Base-by-base conservation (phyloP, 2,113 vertebrate species). In the Campylomormyrus tamandua region DNA sequence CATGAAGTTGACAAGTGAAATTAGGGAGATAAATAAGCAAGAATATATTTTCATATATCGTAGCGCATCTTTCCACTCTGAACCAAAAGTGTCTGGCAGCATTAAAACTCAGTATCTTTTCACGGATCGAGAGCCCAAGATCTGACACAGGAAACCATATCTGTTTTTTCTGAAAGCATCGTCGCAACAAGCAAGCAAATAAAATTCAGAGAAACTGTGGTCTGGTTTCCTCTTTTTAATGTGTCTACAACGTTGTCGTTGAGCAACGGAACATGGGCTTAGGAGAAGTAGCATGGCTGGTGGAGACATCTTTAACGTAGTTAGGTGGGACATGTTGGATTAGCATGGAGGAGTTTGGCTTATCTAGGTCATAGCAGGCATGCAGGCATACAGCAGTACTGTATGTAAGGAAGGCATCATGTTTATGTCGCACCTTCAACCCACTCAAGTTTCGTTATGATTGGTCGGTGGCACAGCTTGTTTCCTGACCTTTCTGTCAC, bases 201-300 rank as follows among this genome's bases (percentile, higher is more conserved):
- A 53, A n/a, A 90, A 86, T 95, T 95, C 92, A 90, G 80, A 95
- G 94, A 95, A 94, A 94, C 91, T 90, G 70, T 46, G 87, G n/a
- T 86, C 87, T 88, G 88, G 49, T 93, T 94, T 95, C 95, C 93
- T 94, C 27, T 89, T 92, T 94, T 92, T 92, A 93, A 91, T 77
- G 49, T 80, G 91, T 80, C 74, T 92, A 88, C 91, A 90, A 93
- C 90, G 49, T 90, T 58, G 90, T 91, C 17, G 5, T 80, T 39
- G 13, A 15, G 35, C 74, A 35, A 42, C 0, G 15, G 74, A 11
- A 42, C 15, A 19, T 17, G n/a, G 31, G 74, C 13, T 42, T 19
- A 17, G 74, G n/a, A 80, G 74, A 42, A 21, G 17, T 19, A 80
- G 35, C 39, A 7, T 0, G 15, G 35, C 15, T 17, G 15, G 35